Percentiles rank a stretch among this genome's conserved stretches.
phyloP scores from a whole-genome alignment of 2,797 vertebrate species.

The Brachyrhaphis roseni region DNA sequence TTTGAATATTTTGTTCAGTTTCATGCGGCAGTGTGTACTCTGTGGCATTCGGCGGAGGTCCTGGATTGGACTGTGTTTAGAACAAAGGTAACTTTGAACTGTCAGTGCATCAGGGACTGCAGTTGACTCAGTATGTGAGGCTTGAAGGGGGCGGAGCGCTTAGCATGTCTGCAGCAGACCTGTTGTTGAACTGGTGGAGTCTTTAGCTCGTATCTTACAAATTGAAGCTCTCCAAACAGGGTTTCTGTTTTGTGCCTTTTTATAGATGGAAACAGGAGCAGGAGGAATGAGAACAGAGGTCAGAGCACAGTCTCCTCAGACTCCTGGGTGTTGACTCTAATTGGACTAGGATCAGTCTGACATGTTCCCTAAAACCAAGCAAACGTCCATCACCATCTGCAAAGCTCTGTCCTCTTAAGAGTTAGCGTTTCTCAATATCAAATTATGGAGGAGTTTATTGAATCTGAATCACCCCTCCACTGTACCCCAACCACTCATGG shows the following conservation, averaged over 20 bases:
- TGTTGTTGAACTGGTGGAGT: conserved; percentile 33
- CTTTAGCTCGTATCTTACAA: conserved; percentile 5
- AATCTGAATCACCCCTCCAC: conserved; percentile 36
- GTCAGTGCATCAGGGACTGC: conserved; percentile 22
- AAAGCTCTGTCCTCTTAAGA: not conserved
- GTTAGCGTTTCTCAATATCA: not conserved
- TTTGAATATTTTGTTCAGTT: not conserved
- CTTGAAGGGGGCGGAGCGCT: not conserved
- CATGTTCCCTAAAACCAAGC: conserved; percentile 20
- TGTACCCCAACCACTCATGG: not conserved
- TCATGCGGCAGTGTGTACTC: not conserved
- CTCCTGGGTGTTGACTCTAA: not conserved
- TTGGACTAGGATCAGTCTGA: not conserved
- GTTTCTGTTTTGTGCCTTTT: conserved; percentile 11
- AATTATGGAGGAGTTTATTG: conserved; percentile 49
- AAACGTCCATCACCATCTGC: conserved; percentile 35
- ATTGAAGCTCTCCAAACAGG: conserved; percentile 1
- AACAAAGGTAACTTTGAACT: conserved; percentile 46
- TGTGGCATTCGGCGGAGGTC: not conserved
- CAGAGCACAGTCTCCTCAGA: not conserved
- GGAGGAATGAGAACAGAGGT: not conserved
- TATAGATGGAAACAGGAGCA: not conserved
- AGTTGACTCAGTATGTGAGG: not conserved
- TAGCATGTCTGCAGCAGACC: conserved; percentile 13
- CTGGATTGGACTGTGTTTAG: not conserved